A percentile compares a stretch with the other conserved stretches of the same genome.
phyloP scores from a whole-genome alignment of 2,113 vertebrate species.

The Mungos mungo region DNA sequence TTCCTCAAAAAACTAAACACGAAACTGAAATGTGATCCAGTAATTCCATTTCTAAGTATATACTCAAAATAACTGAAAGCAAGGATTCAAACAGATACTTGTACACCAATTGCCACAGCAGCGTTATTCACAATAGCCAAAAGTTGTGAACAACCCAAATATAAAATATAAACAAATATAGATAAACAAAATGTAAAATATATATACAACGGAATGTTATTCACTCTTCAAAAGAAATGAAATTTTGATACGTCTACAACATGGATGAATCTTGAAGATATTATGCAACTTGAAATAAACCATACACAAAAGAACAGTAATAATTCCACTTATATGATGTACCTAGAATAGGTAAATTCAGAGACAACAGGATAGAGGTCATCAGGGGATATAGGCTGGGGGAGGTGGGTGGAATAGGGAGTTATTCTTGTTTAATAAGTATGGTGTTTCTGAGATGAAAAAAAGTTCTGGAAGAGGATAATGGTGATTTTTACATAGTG shows the following conservation, averaged over 20 bases:
- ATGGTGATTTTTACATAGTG: neutral
- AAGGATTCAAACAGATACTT: neutral
- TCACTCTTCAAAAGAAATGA: neutral
- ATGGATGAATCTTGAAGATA: neutral
- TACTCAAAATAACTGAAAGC: neutral
- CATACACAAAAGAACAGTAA: neutral
- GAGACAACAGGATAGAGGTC: neutral
- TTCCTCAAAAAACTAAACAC: neutral
- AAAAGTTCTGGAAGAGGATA: neutral
- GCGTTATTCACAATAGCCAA: neutral
- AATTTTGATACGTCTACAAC: neutral
- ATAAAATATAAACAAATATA: neutral
- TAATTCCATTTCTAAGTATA: neutral
- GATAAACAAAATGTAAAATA: neutral
- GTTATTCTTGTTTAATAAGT: neutral
- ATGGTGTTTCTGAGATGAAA: neutral
- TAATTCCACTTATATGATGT: neutral
- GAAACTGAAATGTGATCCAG: neutral
- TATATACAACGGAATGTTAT: neutral
- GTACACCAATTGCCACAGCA: neutral
- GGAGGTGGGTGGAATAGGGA: neutral
- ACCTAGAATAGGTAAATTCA: neutral
- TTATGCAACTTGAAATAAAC: neutral
- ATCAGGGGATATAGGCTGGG: neutral
- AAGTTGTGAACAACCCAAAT: neutral